These are phyloP conservation scores for Bombus pascuorum DNA, from an alignment of 1,140 invertebrate genomes.

Conservation along the genomic window DNA sequence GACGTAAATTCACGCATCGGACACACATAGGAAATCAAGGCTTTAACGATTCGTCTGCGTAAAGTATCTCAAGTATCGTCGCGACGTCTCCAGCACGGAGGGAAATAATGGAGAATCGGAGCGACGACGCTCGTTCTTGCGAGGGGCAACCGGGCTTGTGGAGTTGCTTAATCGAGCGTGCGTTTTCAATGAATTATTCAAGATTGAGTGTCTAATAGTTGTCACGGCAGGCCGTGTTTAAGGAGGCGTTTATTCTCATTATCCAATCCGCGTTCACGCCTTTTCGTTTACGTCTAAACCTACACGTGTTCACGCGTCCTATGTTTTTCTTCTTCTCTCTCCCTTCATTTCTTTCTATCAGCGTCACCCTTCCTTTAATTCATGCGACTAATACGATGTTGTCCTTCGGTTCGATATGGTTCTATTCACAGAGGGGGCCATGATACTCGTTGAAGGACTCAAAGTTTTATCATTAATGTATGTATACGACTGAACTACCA, in stretches of 20 bases:
- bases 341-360: constrained; percentile 6
- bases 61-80: constrained; percentile 23
- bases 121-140: constrained; percentile 19
- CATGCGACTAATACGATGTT: constrained; percentile 13
- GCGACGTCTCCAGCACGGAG: background rate
- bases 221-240: constrained; percentile 39
- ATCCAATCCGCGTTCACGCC: background rate
- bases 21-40: background rate
- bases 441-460: constrained; percentile 18
- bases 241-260: constrained; percentile 65
- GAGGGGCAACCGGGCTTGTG: constrained; percentile 38
- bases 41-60: background rate
- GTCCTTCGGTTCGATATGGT: constrained; percentile 24
- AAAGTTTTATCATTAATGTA: background rate
- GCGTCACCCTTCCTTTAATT: constrained; percentile 3
- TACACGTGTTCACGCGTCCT: background rate
- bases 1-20: too few species aligned
- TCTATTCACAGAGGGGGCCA: background rate
- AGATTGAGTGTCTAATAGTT: constrained; percentile 55
- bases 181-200: constrained; percentile 72
- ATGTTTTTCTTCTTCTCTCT: background rate
- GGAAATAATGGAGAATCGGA: constrained; percentile 23
- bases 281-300: too few species aligned
- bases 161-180: constrained; percentile 68
- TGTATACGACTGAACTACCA: background rate